Conservation (phyloP, 1,140 invertebrate genomes). For the Drosophila takahashii region DNA sequence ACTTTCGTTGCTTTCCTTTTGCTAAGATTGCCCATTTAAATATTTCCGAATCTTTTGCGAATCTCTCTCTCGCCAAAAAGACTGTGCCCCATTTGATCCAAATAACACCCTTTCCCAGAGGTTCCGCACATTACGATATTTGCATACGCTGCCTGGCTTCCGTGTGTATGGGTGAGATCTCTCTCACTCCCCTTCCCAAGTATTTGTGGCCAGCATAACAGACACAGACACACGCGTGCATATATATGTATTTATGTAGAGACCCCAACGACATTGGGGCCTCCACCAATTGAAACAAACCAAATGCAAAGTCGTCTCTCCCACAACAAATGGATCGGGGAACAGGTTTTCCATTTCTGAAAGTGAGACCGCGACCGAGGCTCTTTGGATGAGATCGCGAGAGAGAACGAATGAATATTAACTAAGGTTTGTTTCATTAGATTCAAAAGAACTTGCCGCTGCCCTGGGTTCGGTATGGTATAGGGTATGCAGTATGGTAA, state of each 20-base stretch:
- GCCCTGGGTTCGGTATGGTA: slow-evolving; percentile 19
- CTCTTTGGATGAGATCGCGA: slow-evolving; percentile 10
- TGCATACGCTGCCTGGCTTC: slow-evolving; percentile 56
- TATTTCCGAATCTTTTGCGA: slow-evolving; percentile 9
- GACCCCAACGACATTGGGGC: slow-evolving; percentile 46
- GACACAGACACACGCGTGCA: slow-evolving; percentile 51
- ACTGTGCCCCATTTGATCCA: slow-evolving; percentile 27
- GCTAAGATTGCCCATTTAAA: slow-evolving; percentile 5
- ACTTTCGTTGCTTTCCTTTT: slow-evolving; percentile 2
- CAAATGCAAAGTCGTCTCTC: slow-evolving; percentile 80
- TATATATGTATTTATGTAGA: slow-evolving; percentile 5
- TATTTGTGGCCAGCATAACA: slow-evolving; percentile 48
- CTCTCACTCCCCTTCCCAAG: slow-evolving; percentile 12
- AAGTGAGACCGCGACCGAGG: slow-evolving; percentile 41
- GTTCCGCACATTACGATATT: slow-evolving; percentile 65
- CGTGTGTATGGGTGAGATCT: slow-evolving; percentile 22
- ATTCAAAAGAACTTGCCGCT: slow-evolving; percentile 79
- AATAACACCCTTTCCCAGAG: slow-evolving; percentile 53
- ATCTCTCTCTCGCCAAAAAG: slow-evolving; percentile 4
- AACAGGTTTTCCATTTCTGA: slow-evolving; percentile 64
- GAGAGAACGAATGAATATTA: slow-evolving; percentile 64
- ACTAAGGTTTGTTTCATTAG: slow-evolving; percentile 78
- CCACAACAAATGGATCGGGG: slow-evolving; percentile 74
- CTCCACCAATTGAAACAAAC: slow-evolving; percentile 81
- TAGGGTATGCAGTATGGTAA: background rate